Base-by-base conservation (phyloP, 2,797 vertebrate species). In the Cyclura pinguis region DNA sequence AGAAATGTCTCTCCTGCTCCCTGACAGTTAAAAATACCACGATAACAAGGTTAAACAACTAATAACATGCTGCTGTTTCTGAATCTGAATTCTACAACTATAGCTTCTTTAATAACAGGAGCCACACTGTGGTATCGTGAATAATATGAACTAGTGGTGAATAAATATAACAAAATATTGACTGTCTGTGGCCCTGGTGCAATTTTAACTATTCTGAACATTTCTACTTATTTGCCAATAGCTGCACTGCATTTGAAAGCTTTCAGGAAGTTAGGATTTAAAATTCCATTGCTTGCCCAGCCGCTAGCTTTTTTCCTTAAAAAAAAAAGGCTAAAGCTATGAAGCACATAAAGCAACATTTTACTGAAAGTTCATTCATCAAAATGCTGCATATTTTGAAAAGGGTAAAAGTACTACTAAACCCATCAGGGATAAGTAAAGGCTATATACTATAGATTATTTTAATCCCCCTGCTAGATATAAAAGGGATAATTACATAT, bases 401-500 rank as follows among this genome's bases (percentile, higher is more conserved):
- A 99, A 99, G 99, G 99, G 99, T 99, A 99, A 99, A 99, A 99
- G 98, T 98, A 98, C 97, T 98, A 98, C 98, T 97, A 98, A 98
- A 97, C 97, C 97, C 98, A 99, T 99, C 99, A 99, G 98, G 97
- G 98, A 98, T 98, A 99, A 98, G 97, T 98, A 99, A 99, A 99
- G 98, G 98, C 98, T 99, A 99, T 99, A 99, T 98, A 98, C 98
- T 99, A 99, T 99, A 99, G 99, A 99, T 99, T 99, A 99, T 99
- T 99, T 99, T 99, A 99, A 99, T 99, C 99, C 99, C 98, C 98
- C 98, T 98, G 99, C 98, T 99, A 99, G 98, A 99, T 99, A 99
- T 99, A 99, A 99, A 99, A 99, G 97, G 99, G 98, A 99, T 99
- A 99, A 99, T 99, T 99, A 99, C 99, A 99, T 99, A 99, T 99